phyloP scores from a whole-genome alignment of 2,113 vertebrate genomes.

The Chascanopsetta lugubris region DNA sequence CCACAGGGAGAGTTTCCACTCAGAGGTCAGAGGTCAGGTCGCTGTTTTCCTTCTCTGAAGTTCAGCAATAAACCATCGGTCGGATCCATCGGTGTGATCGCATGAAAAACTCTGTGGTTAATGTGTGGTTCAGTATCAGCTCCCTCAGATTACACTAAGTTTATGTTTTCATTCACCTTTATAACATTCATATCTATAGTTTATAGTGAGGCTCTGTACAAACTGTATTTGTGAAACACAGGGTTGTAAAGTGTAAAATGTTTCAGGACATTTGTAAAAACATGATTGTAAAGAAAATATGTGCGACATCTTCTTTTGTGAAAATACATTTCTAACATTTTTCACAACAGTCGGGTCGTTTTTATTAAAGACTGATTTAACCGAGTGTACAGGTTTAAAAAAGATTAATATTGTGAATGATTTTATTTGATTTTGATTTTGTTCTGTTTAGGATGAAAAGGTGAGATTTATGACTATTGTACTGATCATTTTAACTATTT shows the following conservation, averaged over 20 bases:
- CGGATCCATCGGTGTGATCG: neutral
- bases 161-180: conserved; percentile 26
- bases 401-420: neutral
- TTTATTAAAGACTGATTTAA: neutral
- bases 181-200: neutral
- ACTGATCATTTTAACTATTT: too few species aligned
- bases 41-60: conserved; percentile 18
- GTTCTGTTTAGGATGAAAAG: too few species aligned
- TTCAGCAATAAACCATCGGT: conserved; percentile 26
- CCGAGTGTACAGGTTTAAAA: too few species aligned
- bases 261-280: conserved; percentile 70
- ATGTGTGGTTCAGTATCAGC: neutral
- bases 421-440: too few species aligned
- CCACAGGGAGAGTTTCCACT: conserved; percentile 5
- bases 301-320: conserved; percentile 51
- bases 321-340: conserved; percentile 69
- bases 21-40: neutral
- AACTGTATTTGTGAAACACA: conserved; percentile 18
- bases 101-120: conserved; percentile 5
- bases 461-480: too few species aligned
- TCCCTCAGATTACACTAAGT: conserved; percentile 19
- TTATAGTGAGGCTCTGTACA: conserved; percentile 17
- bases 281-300: conserved; percentile 73
- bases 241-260: conserved; percentile 45
- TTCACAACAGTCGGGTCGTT: neutral